Percentiles rank a stretch among this genome's conserved stretches.
phyloP scores from a whole-genome alignment of 1,140 invertebrate species.

The Heliconius hewitsoni region DNA sequence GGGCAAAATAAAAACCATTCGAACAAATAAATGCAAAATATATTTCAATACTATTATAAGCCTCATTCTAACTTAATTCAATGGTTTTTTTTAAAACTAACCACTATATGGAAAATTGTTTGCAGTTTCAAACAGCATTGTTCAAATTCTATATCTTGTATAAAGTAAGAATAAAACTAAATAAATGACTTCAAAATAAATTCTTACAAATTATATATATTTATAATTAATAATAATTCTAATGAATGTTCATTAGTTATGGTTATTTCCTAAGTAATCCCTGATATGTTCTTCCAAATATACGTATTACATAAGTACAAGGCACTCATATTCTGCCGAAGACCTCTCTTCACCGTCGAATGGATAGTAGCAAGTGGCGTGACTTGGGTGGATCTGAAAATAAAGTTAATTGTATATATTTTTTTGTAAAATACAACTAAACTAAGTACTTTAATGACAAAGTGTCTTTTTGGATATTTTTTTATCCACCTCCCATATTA shows the following conservation, averaged over 20 bases:
- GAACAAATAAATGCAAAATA: slow-evolving; percentile 33
- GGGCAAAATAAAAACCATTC: slow-evolving; percentile 17
- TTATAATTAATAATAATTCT: background rate
- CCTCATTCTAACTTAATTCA: background rate
- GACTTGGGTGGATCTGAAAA: slow-evolving; percentile 80
- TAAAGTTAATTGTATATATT: background rate
- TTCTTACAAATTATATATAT: background rate
- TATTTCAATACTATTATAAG: slow-evolving; percentile 30
- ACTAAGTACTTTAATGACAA: too few species aligned
- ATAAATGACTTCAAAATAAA: background rate
- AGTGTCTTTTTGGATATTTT: too few species aligned
- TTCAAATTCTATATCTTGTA: background rate
- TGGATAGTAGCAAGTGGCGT: slow-evolving; percentile 82
- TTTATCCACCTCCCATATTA: too few species aligned
- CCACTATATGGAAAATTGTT: background rate
- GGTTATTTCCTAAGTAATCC: background rate
- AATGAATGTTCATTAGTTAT: slow-evolving; percentile 1
- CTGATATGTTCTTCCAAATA: background rate
- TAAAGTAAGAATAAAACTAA: background rate
- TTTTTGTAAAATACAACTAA: too few species aligned
- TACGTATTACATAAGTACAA: slow-evolving; percentile 73
- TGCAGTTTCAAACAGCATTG: background rate
- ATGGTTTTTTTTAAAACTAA: background rate
- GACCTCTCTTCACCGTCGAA: slow-evolving; percentile 82
- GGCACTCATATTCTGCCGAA: slow-evolving; percentile 82